A percentile compares a stretch with the other conserved stretches of the same genome.
These are phyloP conservation scores for Volucella bombylans DNA, from an alignment of 2,888 invertebrate genomes.

Conservation along the genomic window DNA sequence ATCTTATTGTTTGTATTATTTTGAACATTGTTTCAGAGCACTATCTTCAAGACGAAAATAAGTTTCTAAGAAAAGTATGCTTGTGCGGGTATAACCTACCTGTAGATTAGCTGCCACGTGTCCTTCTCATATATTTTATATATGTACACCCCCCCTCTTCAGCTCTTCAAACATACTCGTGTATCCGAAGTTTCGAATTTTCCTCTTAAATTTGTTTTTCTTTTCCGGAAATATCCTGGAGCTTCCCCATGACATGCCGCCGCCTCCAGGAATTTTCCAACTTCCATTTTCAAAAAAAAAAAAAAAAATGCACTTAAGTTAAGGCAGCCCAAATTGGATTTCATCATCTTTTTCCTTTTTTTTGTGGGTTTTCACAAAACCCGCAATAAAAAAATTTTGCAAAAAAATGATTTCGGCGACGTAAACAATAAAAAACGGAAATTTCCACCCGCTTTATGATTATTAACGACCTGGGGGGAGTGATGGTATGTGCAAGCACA, in stretches of 20 bases:
- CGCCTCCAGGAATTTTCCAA: neutral
- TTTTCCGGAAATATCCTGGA: no score
- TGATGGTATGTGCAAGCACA: neutral
- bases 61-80: no score
- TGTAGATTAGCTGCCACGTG: no score
- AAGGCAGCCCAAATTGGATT: conserved; percentile 15
- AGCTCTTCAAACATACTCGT: no score
- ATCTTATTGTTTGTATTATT: no score
- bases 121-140: no score
- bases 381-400: neutral
- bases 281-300: neutral
- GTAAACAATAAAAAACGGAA: conserved; percentile 10
- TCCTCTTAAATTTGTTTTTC: no score
- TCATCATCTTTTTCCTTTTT: conserved; percentile 9
- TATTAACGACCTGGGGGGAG: neutral
- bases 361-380: neutral
- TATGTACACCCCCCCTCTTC: no score
- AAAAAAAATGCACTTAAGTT: conserved; percentile 2
- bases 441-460: conserved; percentile 12
- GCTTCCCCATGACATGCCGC: neutral
- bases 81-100: no score
- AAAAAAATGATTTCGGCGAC: neutral
- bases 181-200: no score
- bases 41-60: no score
- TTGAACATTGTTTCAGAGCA: no score